Conservation (phyloP, 1,140 invertebrate genomes). For the Eumaeus atala region DNA sequence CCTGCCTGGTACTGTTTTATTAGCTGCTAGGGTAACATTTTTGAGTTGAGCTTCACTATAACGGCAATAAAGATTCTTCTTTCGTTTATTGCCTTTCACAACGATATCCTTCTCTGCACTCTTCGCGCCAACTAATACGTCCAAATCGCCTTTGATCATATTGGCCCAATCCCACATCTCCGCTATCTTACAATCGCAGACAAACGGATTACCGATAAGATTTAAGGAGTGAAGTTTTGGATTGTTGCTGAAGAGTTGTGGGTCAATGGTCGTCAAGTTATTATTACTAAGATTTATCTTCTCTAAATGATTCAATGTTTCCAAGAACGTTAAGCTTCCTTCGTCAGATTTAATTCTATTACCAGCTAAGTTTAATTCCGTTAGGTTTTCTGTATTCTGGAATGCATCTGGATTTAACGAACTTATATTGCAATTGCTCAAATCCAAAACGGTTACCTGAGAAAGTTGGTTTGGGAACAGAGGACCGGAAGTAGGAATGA, state of each 20-base stretch:
- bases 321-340: slow-evolving; percentile 75
- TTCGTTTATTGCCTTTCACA: slow-evolving; percentile 76
- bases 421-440: slow-evolving; percentile 79
- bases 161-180: slow-evolving; percentile 84
- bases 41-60: slow-evolving; percentile 77
- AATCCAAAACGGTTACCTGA: slow-evolving; percentile 77
- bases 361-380: slow-evolving; percentile 77
- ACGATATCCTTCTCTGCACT: slow-evolving; percentile 76
- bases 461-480: slow-evolving; percentile 79
- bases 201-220: slow-evolving; percentile 81
- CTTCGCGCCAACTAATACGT: slow-evolving; percentile 79
- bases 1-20: slow-evolving; percentile 69
- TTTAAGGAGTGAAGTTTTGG: slow-evolving; percentile 76
- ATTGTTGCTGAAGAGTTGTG: slow-evolving; percentile 75
- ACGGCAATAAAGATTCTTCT: slow-evolving; percentile 78
- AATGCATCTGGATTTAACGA: slow-evolving; percentile 78
- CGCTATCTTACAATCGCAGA: slow-evolving; percentile 80
- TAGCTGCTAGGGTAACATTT: slow-evolving; percentile 66
- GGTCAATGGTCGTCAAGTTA: slow-evolving; percentile 76
- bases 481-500: slow-evolving; percentile 74
- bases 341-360: slow-evolving; percentile 74
- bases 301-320: slow-evolving; percentile 76
- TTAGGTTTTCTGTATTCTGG: slow-evolving; percentile 77
- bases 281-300: slow-evolving; percentile 80
- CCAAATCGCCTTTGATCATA: slow-evolving; percentile 78